Base-by-base conservation (phyloP, 2,113 vertebrate genomes). In the Amphiprion percula region DNA sequence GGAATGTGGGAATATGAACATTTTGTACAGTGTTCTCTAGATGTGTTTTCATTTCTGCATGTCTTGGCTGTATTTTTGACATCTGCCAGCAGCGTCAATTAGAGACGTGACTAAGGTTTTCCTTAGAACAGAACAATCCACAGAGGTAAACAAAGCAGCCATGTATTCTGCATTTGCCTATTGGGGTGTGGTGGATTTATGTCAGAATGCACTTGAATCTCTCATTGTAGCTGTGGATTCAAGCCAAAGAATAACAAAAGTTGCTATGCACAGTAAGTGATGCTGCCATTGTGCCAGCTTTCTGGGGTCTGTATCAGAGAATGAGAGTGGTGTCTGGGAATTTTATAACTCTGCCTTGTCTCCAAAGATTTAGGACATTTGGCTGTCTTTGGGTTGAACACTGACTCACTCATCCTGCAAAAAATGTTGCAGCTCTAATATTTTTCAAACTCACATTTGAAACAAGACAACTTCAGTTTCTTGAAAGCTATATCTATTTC, bases 291-390 rank as follows among this genome's bases (percentile, higher is more conserved):
- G 26, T 64, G 44, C 6, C 21, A 33, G 56, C 11, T 52, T 2
- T 46, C 10, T 14, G 7, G 53, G 68, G 21, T 62, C 19, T 64
- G 46, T 60, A 28, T 44, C 16, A 19, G 16, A 50, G 41, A 76
- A 55, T 56, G 17, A 62, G 12, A 62, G 30, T 4, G 50, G 47
- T 54, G 63, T 47, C 30, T 65, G 66, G 61, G 52, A 37, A 60
- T 70, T 74, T 75, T 49, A 72, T 26, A 37, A 17, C 44, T 63
- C 14, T 12, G 52, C 39, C 54, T 74, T 41, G 68, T 77, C 60
- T 67, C 14, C 11, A n/a, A 26, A 74, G 55, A 80, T 84, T 77
- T 28, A 80, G 53, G 50, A 69, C 46, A 50, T 68, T 67, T 82
- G 67, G 50, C 71, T 19, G 23, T 69, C 37, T 52, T 41, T 66